Evolutionary conservation across 2,888 invertebrate species (phyloP), one percentile per base, ranked within the genome.

Genomic region (Galeruca laticollis): DNA sequence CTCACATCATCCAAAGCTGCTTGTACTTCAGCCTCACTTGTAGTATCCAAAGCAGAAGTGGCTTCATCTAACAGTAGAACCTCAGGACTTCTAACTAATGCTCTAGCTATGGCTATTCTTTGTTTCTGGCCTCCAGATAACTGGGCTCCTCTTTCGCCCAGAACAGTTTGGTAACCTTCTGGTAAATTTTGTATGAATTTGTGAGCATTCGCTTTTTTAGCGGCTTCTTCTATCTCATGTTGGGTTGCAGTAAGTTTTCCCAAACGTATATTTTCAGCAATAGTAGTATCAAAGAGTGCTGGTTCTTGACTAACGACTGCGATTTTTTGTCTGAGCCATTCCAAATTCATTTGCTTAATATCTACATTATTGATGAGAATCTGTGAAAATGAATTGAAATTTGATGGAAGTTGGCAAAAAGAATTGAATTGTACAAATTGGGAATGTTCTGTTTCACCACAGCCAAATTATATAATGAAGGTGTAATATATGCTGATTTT

Each of bases 251-350:
- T 86, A 70, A 89, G 88, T 21, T 90, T 88, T 0, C 97, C 97
- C 80, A 94, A 82, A 51, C 73, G 51, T 15, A 75, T 75, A 84
- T 97, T 97, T 80, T 96, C 94, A 5, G 90, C 89, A 31, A 97
- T 93, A 0, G 92, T 92, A 35, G 92, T 91, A 74, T 92, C 93
- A 83, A 97, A 96, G 13, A 97, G 87, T 5, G 95, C 90, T 0
- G 93, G 96, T 81, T 97, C 96, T 85, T 97, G 96, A 0, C 94
- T 93, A 0, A 97, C 96, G 8, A 96, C 89, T 0, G 95, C 96
- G 66, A 97, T 92, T 80, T 93, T 92, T 21, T 88, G 87, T 31
- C 96, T 88, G 26, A 95, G 83, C 92, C 93, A 94, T 18, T 89
- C 87, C 3, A 95, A 87, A 76, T 95, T 94, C n/a, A n/a, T n/a